Percentiles rank a stretch among this genome's conserved stretches.
Evolutionary conservation across 2,797 vertebrate genomes (phyloP).

Genomic region (Takifugu ocellatus): DNA sequence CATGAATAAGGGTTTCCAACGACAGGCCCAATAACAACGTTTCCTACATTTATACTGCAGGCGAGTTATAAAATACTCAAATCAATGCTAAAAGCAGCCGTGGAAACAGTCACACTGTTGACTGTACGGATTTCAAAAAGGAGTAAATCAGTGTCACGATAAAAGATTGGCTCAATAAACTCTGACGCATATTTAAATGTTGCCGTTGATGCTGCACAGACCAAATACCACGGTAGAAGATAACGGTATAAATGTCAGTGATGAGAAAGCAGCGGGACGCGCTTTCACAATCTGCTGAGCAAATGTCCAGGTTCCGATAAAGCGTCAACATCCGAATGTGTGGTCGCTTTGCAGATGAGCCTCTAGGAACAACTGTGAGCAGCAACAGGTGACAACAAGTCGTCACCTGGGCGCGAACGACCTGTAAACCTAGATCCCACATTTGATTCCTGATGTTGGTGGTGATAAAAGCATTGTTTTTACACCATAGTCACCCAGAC

Average conservation of each 20-base stretch:
- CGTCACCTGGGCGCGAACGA: too few species aligned
- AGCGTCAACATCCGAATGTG: too few species aligned
- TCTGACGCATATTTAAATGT: conserved; percentile 17
- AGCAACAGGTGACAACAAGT: too few species aligned
- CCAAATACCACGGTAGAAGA: not conserved
- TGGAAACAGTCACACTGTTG: conserved; percentile 23
- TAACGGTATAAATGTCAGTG: not conserved
- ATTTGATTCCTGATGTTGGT: too few species aligned
- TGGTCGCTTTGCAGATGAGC: too few species aligned
- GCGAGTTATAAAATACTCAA: not conserved
- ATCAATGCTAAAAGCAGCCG: not conserved
- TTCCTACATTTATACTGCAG: not conserved
- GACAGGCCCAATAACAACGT: not conserved
- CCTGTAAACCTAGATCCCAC: too few species aligned
- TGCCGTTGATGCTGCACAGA: not conserved
- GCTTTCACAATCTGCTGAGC: too few species aligned
- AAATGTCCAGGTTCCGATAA: too few species aligned
- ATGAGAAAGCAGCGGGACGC: not conserved
- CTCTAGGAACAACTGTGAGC: too few species aligned
- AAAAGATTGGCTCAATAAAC: conserved; percentile 2
- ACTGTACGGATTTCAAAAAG: conserved; percentile 20
- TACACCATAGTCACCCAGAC: too few species aligned
- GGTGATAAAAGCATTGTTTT: too few species aligned
- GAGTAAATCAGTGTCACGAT: conserved; percentile 26
- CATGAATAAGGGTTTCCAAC: not conserved